Evolutionary conservation across 2,888 invertebrate species (phyloP), one percentile per base, ranked within the genome.

Genomic region (Oligia strigilis): DNA sequence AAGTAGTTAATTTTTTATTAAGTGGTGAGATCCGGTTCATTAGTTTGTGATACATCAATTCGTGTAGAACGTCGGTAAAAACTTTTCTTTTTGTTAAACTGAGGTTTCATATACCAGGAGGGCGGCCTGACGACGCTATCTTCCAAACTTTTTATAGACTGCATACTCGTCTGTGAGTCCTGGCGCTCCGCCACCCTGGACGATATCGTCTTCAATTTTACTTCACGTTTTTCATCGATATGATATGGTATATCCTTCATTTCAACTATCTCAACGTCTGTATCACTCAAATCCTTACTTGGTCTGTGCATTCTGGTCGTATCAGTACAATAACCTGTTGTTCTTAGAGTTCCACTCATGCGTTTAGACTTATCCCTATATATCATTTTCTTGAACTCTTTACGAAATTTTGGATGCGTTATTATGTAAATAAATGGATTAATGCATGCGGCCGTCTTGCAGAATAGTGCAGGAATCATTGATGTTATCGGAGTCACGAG

Each of bases 341-440:
- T 95, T 88, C 93, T 96, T 72, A 95, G 91, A 23, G 96, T 96
- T 49, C 95, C 94, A 75, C 94, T 94, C 91, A 94, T 95, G 55
- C 95, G 94, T 76, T 92, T 94, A 6, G 96, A 94, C 89, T 96
- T 96, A 78, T 95, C 94, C 82, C 92, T 94, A 78, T 91, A 95
- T 67, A 97, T 90, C 75, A 97, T 90, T 83, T 96, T 96, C 81
- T 95, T 94, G 49, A 97, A 94, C 92, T 98, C 98, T 84, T 97
- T 97, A 75, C 98, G 97, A 94, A 98, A 98, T 90, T 97, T 97
- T 0, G 98, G 98, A 96, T 99, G 98, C 3, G 98, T 98, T 65
- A 98, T 97, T 9, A 98, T 98, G 92, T 98, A 98, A 82, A 98
- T 97, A 91, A 98, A 98, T 0, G 99, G 98, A 95, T 99, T 98